phyloP scores from a whole-genome alignment of 1,140 invertebrate species.

The Drosophila arizonae region DNA sequence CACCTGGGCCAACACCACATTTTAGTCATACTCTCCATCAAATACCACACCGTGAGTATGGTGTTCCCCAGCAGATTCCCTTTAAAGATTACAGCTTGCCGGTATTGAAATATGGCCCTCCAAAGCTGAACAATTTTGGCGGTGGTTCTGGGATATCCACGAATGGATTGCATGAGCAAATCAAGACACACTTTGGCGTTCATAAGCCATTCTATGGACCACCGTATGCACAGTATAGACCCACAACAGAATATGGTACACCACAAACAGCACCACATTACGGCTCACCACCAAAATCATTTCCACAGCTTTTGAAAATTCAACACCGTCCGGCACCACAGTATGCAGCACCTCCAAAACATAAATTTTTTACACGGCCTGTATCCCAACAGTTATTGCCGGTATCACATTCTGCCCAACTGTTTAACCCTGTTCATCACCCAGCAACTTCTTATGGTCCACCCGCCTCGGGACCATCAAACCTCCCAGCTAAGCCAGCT shows the following conservation, averaged over 20 bases:
- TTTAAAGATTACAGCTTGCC: conserved; percentile 76
- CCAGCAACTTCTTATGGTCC: conserved; percentile 81
- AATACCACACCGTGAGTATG: conserved; percentile 82
- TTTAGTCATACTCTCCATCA: conserved; percentile 82
- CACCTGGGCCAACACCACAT: conserved; percentile 75
- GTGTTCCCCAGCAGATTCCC: conserved; percentile 76
- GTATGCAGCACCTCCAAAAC: conserved; percentile 83
- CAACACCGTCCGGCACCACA: conserved; percentile 56
- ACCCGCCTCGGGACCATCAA: conserved; percentile 73
- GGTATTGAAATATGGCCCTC: conserved; percentile 72
- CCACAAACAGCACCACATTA: conserved; percentile 70
- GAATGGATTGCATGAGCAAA: conserved; percentile 66
- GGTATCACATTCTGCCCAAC: conserved; percentile 68
- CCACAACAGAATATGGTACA: not conserved
- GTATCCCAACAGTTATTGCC: conserved; percentile 73
- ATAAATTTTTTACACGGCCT: conserved; percentile 14
- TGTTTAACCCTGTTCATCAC: conserved; percentile 68
- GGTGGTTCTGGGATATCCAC: conserved; percentile 43
- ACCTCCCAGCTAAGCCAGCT: conserved; percentile 60
- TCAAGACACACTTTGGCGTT: conserved; percentile 78
- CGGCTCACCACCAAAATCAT: conserved; percentile 80
- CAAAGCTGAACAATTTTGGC: conserved; percentile 73
- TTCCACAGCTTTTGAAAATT: conserved; percentile 75
- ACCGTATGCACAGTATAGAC: conserved; percentile 38
- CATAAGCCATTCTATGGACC: conserved; percentile 83